Conservation (phyloP, 1,140 invertebrate genomes). For the Dryas iulia region DNA sequence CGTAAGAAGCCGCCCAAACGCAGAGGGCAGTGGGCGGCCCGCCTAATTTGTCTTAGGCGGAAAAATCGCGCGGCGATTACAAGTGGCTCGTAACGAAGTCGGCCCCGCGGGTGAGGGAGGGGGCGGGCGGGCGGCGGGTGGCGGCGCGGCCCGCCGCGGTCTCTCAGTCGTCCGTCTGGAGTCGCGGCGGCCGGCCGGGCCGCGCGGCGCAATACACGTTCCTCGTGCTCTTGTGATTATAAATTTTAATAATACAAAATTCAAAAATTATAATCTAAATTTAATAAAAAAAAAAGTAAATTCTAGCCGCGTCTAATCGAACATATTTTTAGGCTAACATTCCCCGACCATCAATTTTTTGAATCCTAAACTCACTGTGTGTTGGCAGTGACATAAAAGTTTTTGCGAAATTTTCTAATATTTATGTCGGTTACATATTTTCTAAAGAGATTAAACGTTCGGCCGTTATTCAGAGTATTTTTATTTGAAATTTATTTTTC, state of each 20-base stretch:
- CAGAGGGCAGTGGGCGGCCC: constrained; percentile 54
- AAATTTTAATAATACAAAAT: constrained; percentile 75
- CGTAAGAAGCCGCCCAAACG: constrained; percentile 65
- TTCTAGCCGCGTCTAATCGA: constrained; percentile 70
- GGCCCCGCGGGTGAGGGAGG: constrained; percentile 48
- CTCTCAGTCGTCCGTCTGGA: constrained; percentile 76
- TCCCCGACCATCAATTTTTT: constrained; percentile 64
- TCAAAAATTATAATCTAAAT: constrained; percentile 53
- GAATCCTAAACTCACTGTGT: constrained; percentile 45
- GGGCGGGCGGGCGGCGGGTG: constrained; percentile 35
- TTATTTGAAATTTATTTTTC: constrained; percentile 72
- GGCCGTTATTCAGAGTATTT: constrained; percentile 75
- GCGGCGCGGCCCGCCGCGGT: constrained; percentile 49
- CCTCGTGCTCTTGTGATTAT: constrained; percentile 79
- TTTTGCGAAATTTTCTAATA: constrained; percentile 77
- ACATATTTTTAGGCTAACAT: constrained; percentile 77
- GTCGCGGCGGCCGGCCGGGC: constrained; percentile 75
- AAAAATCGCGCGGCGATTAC: constrained; percentile 78
- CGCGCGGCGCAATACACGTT: constrained; percentile 76
- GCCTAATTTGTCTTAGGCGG: constrained; percentile 79
- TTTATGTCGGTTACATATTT: constrained; percentile 75
- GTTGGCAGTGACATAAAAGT: constrained; percentile 65
- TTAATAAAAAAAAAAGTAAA: too few species aligned
- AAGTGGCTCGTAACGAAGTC: constrained; percentile 79
- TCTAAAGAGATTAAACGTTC: constrained; percentile 76